Evolutionary conservation across 2,797 vertebrate genomes (phyloP).

Genomic region (Crenichthys baileyi): DNA sequence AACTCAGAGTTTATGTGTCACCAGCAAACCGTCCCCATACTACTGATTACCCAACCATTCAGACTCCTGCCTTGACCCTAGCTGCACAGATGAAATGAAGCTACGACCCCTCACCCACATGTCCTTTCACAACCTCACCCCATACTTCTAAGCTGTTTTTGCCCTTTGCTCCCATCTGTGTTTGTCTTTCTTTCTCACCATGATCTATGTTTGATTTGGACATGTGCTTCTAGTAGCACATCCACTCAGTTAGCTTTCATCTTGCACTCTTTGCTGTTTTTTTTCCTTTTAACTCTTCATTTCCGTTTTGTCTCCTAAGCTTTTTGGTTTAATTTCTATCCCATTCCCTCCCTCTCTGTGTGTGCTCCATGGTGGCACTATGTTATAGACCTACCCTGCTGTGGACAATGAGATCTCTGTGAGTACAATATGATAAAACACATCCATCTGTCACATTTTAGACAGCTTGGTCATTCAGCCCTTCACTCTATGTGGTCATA

Average conservation of each 20-base stretch:
- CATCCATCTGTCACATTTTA: conserved; percentile 66
- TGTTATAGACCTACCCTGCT: conserved; percentile 86
- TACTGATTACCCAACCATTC: conserved; percentile 13
- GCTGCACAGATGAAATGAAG: conserved; percentile 39
- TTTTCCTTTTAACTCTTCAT: conserved; percentile 66
- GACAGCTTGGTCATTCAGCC: conserved; percentile 45
- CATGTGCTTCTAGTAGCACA: conserved; percentile 46
- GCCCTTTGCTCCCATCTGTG: conserved; percentile 64
- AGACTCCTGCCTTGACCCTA: conserved; percentile 51
- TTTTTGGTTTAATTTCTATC: conserved; percentile 66
- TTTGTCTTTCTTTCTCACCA: conserved; percentile 64
- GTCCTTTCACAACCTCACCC: conserved; percentile 38
- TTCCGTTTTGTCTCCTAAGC: conserved; percentile 51
- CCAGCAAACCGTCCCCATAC: background rate
- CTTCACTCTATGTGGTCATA: conserved; percentile 30
- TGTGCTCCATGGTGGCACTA: conserved; percentile 75
- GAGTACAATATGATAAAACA: conserved; percentile 78
- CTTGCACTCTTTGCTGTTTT: conserved; percentile 49
- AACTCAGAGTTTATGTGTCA: conserved; percentile 13
- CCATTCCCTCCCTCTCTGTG: conserved; percentile 67
- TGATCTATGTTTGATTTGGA: conserved; percentile 58
- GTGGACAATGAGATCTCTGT: conserved; percentile 88
- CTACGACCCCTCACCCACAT: conserved; percentile 39
- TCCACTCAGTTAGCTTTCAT: conserved; percentile 52
- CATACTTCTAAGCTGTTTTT: conserved; percentile 57